Percentiles rank a stretch among this genome's conserved stretches.
These are phyloP conservation scores for Pseudopodoces humilis DNA, from an alignment of 2,113 vertebrate species.

Conservation along the genomic window DNA sequence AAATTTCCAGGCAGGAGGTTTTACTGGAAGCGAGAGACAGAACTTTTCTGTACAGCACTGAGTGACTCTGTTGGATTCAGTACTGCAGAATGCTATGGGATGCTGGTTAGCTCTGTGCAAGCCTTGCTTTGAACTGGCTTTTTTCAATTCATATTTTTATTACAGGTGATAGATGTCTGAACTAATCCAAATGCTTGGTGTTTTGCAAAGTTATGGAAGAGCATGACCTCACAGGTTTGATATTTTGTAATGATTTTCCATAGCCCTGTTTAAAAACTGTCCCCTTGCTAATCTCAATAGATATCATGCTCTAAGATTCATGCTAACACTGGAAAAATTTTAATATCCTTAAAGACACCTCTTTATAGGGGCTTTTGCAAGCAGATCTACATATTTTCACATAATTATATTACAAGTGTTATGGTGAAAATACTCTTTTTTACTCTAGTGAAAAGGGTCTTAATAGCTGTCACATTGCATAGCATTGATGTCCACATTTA, in stretches of 20 bases:
- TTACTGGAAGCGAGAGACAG: not conserved
- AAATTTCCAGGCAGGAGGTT: not conserved
- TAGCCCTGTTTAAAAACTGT: not conserved
- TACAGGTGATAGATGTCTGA: not conserved
- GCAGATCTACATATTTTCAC: conserved; percentile 5
- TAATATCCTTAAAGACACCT: not conserved
- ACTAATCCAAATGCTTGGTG: not conserved
- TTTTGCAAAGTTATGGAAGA: not conserved
- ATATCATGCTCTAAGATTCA: not conserved
- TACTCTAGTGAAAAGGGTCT: not conserved
- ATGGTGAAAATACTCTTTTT: conserved; percentile 12
- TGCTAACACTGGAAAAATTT: not conserved
- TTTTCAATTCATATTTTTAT: not conserved
- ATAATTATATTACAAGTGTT: conserved; percentile 19
- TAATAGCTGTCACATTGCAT: not conserved
- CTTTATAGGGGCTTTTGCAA: not conserved
- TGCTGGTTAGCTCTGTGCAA: not conserved
- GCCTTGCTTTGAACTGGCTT: not conserved
- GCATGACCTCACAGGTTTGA: not conserved
- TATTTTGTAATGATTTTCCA: not conserved
- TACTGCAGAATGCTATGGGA: not conserved
- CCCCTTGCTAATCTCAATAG: not conserved
- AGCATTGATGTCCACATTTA: not conserved
- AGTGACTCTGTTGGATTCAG: not conserved
- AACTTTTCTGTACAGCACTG: not conserved